These are phyloP conservation scores for Megamerina dolium DNA, from an alignment of 2,888 invertebrate species.

Conservation along the genomic window DNA sequence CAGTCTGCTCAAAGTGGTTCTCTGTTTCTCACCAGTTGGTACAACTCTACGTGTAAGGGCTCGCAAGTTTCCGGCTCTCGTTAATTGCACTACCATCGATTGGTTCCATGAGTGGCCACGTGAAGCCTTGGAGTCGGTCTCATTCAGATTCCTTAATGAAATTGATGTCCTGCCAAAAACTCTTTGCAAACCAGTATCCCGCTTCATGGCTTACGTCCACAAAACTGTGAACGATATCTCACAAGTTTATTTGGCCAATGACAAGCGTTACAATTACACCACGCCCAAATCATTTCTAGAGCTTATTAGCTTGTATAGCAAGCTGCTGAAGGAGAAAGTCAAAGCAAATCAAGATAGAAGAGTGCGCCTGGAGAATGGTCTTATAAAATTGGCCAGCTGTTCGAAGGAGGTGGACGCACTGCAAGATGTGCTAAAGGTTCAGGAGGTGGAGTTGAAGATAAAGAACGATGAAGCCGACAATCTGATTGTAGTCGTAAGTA, in stretches of 20 bases:
- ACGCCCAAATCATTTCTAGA: constrained; percentile 95
- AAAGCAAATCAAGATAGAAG: constrained; percentile 69
- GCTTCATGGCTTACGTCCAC: constrained; percentile 89
- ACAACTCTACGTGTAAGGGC: constrained; percentile 78
- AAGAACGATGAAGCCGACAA: constrained; percentile 89
- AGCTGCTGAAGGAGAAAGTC: constrained; percentile 63
- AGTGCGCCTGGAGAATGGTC: constrained; percentile 74
- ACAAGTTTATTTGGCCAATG: constrained; percentile 70
- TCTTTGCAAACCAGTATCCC: constrained; percentile 62
- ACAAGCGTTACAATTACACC: constrained; percentile 89
- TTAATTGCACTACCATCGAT: constrained; percentile 88
- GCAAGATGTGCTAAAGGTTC: constrained; percentile 63
- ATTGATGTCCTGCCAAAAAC: constrained; percentile 53
- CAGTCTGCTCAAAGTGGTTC: constrained; percentile 64
- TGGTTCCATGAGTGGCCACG: constrained; percentile 98
- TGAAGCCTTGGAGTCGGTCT: constrained; percentile 85
- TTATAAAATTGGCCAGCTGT: constrained; percentile 80
- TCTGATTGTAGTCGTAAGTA: constrained; percentile 76
- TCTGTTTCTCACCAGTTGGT: constrained; percentile 94
- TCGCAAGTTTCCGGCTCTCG: constrained; percentile 88
- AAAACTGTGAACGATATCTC: constrained; percentile 83
- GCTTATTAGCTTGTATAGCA: constrained; percentile 76
- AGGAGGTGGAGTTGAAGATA: constrained; percentile 75
- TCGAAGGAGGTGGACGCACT: constrained; percentile 79
- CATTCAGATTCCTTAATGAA: constrained; percentile 72